Evolutionary conservation across 2,888 invertebrate genomes (phyloP).

Genomic region (Aquatica leii): DNA sequence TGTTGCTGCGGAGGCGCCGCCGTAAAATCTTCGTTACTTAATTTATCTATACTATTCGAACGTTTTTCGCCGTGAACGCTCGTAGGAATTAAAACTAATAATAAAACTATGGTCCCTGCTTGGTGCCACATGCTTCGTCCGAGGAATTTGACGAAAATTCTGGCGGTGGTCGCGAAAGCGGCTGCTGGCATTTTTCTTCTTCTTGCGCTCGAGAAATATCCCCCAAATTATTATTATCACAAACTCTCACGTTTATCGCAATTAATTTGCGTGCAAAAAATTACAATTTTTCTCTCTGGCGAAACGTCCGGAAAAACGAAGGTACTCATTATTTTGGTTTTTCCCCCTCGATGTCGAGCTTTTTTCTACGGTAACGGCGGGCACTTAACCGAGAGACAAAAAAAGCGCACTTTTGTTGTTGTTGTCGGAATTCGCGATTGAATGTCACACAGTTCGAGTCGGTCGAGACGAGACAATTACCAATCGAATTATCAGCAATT

Average conservation of each 20-base stretch:
- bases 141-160: slow-evolving; percentile 14
- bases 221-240: slow-evolving; percentile 16
- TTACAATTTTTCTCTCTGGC: slow-evolving; percentile 33
- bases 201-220: too few relatives aligned
- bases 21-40: slow-evolving; percentile 23
- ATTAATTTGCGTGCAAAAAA: slow-evolving; percentile 9
- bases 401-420: neutral
- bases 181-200: neutral
- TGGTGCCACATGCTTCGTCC: slow-evolving; percentile 20
- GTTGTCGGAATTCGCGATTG: slow-evolving; percentile 15
- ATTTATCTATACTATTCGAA: slow-evolving; percentile 39
- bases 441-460: slow-evolving; percentile 29
- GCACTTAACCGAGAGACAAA: slow-evolving; percentile 22
- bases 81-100: slow-evolving; percentile 21
- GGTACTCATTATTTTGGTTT: slow-evolving; percentile 7
- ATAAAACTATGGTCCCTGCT: slow-evolving; percentile 17
- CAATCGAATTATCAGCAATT: slow-evolving; percentile 38
- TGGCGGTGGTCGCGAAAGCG: neutral
- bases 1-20: slow-evolving; percentile 28
- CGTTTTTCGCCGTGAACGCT: slow-evolving; percentile 24
- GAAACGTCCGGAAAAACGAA: slow-evolving; percentile 18
- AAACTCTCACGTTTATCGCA: slow-evolving; percentile 24
- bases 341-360: slow-evolving; percentile 14
- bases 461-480: slow-evolving; percentile 35
- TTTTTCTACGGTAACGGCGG: neutral